Conservation (phyloP, 1,140 invertebrate species). For the Hyles vespertilio region DNA sequence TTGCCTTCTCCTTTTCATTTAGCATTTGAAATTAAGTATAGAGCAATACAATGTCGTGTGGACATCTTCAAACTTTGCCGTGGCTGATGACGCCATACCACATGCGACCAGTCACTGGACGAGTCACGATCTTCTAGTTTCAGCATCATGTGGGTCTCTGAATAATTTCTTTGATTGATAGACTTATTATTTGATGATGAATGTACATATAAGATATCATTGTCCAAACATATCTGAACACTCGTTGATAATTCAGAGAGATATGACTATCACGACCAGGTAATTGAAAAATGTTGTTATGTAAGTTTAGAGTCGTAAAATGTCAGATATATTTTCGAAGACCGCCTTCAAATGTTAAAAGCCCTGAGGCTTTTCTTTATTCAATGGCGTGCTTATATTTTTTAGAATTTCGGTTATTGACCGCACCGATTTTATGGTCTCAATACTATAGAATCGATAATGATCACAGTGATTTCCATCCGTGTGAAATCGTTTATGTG, state of each 20-base stretch:
- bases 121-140: slow-evolving; percentile 53
- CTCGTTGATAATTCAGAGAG: slow-evolving; percentile 40
- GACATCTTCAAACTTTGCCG: too few species aligned
- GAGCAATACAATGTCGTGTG: too few species aligned
- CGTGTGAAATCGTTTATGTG: slow-evolving; percentile 53
- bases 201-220: slow-evolving; percentile 39
- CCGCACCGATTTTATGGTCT: slow-evolving; percentile 54
- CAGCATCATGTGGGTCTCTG: slow-evolving; percentile 44
- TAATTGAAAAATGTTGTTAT: slow-evolving; percentile 61
- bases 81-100: too few species aligned
- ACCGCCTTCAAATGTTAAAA: slow-evolving; percentile 47
- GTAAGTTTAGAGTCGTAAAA: slow-evolving; percentile 42
- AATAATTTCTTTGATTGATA: slow-evolving; percentile 54
- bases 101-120: slow-evolving; percentile 29
- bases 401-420: slow-evolving; percentile 46
- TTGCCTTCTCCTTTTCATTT: too few species aligned
- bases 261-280: slow-evolving; percentile 44
- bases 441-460: slow-evolving; percentile 60
- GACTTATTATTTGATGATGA: slow-evolving; percentile 53
- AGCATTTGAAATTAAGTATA: too few species aligned
- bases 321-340: slow-evolving; percentile 54
- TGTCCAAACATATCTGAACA: slow-evolving; percentile 33
- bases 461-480: slow-evolving; percentile 54
- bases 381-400: slow-evolving; percentile 49
- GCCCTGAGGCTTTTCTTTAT: slow-evolving; percentile 57